Evolutionary conservation across 2,888 invertebrate species (phyloP).

Genomic region (Hylaea fasciaria): DNA sequence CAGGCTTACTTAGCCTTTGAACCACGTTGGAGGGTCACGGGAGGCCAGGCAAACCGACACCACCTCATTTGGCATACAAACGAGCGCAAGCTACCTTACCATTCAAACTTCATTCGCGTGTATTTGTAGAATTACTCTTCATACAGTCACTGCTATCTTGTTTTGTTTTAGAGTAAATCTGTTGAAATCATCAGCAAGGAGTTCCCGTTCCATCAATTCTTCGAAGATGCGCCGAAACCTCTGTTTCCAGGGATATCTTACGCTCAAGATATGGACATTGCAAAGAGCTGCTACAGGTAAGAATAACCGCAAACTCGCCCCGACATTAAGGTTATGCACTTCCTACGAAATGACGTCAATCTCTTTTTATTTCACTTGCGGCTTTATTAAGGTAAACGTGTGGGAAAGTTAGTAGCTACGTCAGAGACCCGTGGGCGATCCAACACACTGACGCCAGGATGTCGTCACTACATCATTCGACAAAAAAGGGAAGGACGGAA

Average conservation of each 20-base stretch:
- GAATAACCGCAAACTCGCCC: constrained; percentile 4
- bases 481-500: too few species aligned
- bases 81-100: too few species aligned
- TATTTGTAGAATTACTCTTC: neutral
- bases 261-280: constrained; percentile 94
- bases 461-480: too few species aligned
- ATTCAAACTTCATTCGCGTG: too few species aligned
- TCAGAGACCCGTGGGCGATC: too few species aligned
- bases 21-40: too few species aligned
- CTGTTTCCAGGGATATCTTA: constrained; percentile 92
- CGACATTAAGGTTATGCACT: neutral
- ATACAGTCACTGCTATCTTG: neutral
- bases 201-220: constrained; percentile 98
- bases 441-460: too few species aligned
- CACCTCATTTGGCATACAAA: too few species aligned
- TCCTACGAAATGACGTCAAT: neutral
- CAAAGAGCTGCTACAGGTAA: constrained; percentile 94
- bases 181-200: constrained; percentile 87
- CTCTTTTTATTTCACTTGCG: neutral
- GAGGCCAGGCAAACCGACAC: too few species aligned
- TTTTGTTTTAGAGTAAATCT: constrained; percentile 50
- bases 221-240: constrained; percentile 96
- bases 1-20: too few species aligned
- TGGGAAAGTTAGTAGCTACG: too few species aligned
- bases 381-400: too few species aligned